A percentile compares a stretch with the other conserved stretches of the same genome.
phyloP scores from a whole-genome alignment of 2,113 vertebrate species.

The Indicator maculatus region DNA sequence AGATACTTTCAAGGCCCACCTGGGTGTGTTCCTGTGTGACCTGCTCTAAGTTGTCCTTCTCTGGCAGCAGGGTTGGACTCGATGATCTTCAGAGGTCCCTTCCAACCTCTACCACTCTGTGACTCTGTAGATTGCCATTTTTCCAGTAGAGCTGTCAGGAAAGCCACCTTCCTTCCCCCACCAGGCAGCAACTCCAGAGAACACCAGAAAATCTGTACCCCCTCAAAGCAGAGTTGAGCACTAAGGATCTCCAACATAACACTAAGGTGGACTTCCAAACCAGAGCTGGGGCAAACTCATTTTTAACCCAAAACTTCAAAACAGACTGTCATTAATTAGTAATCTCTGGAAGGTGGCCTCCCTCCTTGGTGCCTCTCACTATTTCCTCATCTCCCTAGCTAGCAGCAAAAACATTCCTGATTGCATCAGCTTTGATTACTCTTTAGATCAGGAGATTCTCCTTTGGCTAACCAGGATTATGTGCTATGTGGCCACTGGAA shows the following conservation, averaged over 20 bases:
- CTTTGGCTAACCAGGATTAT: neutral
- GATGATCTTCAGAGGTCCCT: too few species aligned
- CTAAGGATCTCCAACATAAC: neutral
- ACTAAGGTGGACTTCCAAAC: neutral
- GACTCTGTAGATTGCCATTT: too few species aligned
- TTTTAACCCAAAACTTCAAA: neutral
- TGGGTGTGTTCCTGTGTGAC: too few species aligned
- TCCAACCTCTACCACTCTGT: too few species aligned
- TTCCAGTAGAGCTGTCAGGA: neutral
- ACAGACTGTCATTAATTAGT: constrained; percentile 23
- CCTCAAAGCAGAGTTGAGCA: neutral
- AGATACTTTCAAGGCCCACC: too few species aligned
- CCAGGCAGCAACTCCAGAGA: neutral
- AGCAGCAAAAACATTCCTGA: constrained; percentile 21
- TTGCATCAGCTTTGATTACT: constrained; percentile 57
- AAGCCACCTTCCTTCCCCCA: neutral
- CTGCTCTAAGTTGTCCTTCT: too few species aligned
- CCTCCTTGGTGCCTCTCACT: constrained; percentile 29
- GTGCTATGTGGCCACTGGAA: neutral
- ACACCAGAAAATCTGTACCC: neutral
- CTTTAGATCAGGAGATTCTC: constrained; percentile 11
- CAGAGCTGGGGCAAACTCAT: neutral
- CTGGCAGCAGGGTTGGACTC: too few species aligned
- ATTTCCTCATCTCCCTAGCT: constrained; percentile 29
- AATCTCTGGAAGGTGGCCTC: neutral